phyloP scores from a whole-genome alignment of 2,113 vertebrate genomes.

The Oophaga pumilio region DNA sequence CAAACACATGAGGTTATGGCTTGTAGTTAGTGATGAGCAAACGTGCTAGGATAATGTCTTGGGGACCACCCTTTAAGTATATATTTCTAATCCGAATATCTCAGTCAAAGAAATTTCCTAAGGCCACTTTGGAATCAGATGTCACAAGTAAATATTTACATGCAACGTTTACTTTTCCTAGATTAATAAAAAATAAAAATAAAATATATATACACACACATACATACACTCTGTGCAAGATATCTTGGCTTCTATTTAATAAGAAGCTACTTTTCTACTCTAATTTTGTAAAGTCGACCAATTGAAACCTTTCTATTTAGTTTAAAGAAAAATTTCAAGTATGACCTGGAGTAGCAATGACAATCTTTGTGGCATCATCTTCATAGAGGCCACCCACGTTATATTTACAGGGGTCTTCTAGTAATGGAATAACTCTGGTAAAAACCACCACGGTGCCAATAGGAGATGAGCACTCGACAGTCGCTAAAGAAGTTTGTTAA shows the following conservation, averaged over 20 bases:
- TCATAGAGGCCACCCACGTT: slow-evolving; percentile 4
- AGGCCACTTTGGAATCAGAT: background rate
- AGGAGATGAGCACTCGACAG: slow-evolving; percentile 1
- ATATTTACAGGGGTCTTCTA: background rate
- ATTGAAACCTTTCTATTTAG: background rate
- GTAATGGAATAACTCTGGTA: background rate
- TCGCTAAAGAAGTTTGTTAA: background rate
- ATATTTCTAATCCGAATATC: too few species aligned
- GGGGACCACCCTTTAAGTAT: too few species aligned
- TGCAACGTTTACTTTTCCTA: background rate
- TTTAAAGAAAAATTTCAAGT: background rate
- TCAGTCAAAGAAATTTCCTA: too few species aligned
- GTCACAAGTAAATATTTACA: background rate
- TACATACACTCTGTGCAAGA: background rate
- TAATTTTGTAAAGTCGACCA: background rate
- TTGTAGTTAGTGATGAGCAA: too few species aligned
- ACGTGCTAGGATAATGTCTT: too few species aligned
- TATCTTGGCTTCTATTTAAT: background rate
- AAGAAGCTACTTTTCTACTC: background rate
- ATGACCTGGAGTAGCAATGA: background rate
- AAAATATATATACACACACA: too few species aligned
- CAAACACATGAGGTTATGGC: too few species aligned
- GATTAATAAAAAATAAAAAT: too few species aligned
- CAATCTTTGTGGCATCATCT: background rate
- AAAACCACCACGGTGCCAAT: background rate